Conservation (phyloP, 2,888 invertebrate species). For the Acrobasis consociella region DNA sequence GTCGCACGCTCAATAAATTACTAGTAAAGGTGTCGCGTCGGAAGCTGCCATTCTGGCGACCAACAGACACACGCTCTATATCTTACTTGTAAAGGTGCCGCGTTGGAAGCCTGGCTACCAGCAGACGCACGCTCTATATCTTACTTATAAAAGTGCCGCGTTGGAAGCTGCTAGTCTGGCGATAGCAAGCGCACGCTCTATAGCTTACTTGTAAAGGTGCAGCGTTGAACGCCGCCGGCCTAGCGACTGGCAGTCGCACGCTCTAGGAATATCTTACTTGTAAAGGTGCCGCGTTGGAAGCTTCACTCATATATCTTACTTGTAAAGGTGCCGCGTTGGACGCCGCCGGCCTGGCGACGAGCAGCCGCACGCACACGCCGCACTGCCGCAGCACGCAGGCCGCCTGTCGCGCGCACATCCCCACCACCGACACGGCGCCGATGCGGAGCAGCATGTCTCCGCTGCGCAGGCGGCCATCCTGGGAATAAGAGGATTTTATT, state of each 20-base stretch:
- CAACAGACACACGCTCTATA: conserved; percentile 89
- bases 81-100: conserved; percentile 31
- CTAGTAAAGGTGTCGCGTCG: conserved; percentile 34
- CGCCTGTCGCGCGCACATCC: conserved; percentile 95
- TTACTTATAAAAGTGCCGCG: conserved; percentile 32
- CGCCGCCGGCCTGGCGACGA: conserved; percentile 91
- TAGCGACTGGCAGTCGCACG: no score
- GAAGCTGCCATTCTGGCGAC: conserved; percentile 89
- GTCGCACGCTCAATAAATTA: conserved; percentile 85
- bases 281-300: conserved; percentile 34
- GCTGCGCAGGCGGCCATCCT: conserved; percentile 95
- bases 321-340: conserved; percentile 35
- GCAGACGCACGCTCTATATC: conserved; percentile 87
- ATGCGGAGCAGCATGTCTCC: conserved; percentile 97
- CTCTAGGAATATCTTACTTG: conserved; percentile 23
- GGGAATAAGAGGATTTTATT: conserved; percentile 28
- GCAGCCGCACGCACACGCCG: conserved; percentile 92
- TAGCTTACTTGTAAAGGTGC: conserved; percentile 28
- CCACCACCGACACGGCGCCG: conserved; percentile 93
- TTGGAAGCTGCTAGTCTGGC: conserved; percentile 86
- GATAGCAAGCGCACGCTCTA: conserved; percentile 92
- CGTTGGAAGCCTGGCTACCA: conserved; percentile 88
- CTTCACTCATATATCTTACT: conserved; percentile 81
- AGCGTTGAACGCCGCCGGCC: conserved; percentile 57
- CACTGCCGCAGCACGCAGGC: conserved; percentile 95